Evolutionary conservation across 2,888 invertebrate species (phyloP), one percentile per base, ranked within the genome.

Genomic region (Campoletis raptor): DNA sequence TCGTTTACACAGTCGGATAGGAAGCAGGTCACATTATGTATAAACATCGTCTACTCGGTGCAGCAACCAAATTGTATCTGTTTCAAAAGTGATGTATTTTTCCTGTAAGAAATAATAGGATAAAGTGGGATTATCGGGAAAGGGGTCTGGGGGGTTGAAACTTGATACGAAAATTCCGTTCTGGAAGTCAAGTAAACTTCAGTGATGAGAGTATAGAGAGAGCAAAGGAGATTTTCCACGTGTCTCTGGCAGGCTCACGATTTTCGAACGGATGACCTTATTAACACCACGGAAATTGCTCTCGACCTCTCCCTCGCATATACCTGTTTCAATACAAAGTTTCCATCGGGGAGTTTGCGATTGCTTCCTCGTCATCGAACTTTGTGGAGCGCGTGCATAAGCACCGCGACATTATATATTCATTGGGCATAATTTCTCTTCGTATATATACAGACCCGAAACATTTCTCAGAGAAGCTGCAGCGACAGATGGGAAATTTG

Each of bases 1-100:
- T 78, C 85, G 85, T 82, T 85, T 81, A 74, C 85, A 85, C 85
- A 82, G 73, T 61, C 64, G 74, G 69, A 64, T 77, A 48, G 73
- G 67, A 73, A 54, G 36, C 74, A 42, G 48, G 24, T 61, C 21
- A 61, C 30, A 36, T 5, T 21, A 6, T 18, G 48, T 2, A 12
- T 15, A 30, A 15, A 30, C 61, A 30, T 61, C 15, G 30, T 15
- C 30, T 66, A 21, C 30, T 66, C 61, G 21, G 73, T 70, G 7
- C n/a, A 30, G 40, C 48, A 73, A 77, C 66, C 45, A 81, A 81
- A 81, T 81, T 72, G 77, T 81, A 73, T 57, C 15, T 61, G 48
- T 76, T 54, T 52, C 74, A 7, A 61, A 30, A 30, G 30, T 30
- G 30, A 61, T 61, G 57, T 42, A 73, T 69, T 40, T 40, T 69